These are phyloP conservation scores for Pachypanchax playfairii DNA, from an alignment of 2,113 vertebrate species.

Conservation along the genomic window DNA sequence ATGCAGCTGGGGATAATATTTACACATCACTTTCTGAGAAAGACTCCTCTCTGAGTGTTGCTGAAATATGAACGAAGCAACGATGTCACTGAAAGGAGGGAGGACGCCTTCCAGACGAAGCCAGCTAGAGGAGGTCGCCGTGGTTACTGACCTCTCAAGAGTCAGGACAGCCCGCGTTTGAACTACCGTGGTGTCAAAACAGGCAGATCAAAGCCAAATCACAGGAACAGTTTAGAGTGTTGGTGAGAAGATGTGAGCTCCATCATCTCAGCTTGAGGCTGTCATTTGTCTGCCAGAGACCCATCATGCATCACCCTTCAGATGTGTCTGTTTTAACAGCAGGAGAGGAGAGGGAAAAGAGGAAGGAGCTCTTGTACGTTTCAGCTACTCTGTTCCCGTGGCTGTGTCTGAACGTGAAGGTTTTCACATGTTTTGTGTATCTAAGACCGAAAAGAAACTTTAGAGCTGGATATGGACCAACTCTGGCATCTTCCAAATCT, in stretches of 20 bases:
- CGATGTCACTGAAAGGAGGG: slow-evolving; percentile 25
- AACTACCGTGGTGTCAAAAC: slow-evolving; percentile 20
- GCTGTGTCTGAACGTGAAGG: slow-evolving; percentile 60
- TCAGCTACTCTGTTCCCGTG: slow-evolving; percentile 28
- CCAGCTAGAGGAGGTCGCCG: slow-evolving; percentile 41
- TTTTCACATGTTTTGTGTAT: slow-evolving; percentile 42
- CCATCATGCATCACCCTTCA: slow-evolving; percentile 30
- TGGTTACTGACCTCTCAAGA: slow-evolving; percentile 33
- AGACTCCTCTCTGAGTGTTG: slow-evolving; percentile 4
- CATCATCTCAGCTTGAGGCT: slow-evolving; percentile 31
- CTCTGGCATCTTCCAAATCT: slow-evolving; percentile 11
- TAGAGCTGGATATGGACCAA: slow-evolving; percentile 7
- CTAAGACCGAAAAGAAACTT: background rate
- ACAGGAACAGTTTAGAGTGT: slow-evolving; percentile 11
- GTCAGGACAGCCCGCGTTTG: slow-evolving; percentile 15
- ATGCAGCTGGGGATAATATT: slow-evolving; percentile 25
- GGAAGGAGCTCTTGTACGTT: slow-evolving; percentile 41
- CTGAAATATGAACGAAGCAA: slow-evolving; percentile 10
- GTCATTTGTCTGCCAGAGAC: slow-evolving; percentile 58
- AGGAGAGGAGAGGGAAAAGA: slow-evolving; percentile 9
- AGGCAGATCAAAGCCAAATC: slow-evolving; percentile 46
- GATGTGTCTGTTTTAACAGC: slow-evolving; percentile 36
- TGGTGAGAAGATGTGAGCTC: slow-evolving; percentile 8
- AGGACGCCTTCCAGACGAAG: slow-evolving; percentile 21
- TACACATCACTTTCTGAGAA: background rate